Percentiles rank a stretch among this genome's conserved stretches.
Conservation (phyloP, 2,888 invertebrate species). For the Pemphredon lugubris region DNA sequence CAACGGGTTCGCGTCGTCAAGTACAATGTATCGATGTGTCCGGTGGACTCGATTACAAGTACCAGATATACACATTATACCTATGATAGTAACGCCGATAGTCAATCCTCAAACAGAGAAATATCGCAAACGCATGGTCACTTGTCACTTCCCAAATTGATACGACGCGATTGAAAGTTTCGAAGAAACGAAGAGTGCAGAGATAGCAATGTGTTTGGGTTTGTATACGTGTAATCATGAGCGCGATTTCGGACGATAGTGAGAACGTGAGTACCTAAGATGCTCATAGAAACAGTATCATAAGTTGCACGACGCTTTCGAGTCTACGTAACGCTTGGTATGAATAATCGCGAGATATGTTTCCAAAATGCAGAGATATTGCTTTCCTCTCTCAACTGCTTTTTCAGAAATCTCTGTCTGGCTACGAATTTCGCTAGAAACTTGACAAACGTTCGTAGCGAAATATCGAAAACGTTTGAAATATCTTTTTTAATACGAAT, state of each 20-base stretch:
- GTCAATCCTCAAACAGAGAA: conserved; percentile 57
- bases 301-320: not conserved
- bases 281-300: conserved; percentile 72
- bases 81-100: not conserved
- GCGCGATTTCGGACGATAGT: not conserved
- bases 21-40: not conserved
- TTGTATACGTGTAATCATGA: not conserved
- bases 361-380: too few relatives aligned
- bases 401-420: not conserved
- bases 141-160: conserved; percentile 78
- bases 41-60: not conserved
- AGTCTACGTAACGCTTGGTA: not conserved
- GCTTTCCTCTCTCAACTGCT: not conserved
- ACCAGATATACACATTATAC: too few relatives aligned
- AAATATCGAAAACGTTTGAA: too few relatives aligned
- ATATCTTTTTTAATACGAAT: not conserved
- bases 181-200: conserved; percentile 57
- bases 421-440: too few relatives aligned
- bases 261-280: conserved; percentile 68
- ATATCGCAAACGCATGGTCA: conserved; percentile 77
- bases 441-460: too few relatives aligned
- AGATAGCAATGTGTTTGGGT: conserved; percentile 27
- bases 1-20: too few relatives aligned
- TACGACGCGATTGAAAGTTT: conserved; percentile 31
- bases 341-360: too few relatives aligned